Percentiles rank a stretch among this genome's conserved stretches.
Conservation (phyloP, 1,140 invertebrate species). For the Cecropterus lyciades region DNA sequence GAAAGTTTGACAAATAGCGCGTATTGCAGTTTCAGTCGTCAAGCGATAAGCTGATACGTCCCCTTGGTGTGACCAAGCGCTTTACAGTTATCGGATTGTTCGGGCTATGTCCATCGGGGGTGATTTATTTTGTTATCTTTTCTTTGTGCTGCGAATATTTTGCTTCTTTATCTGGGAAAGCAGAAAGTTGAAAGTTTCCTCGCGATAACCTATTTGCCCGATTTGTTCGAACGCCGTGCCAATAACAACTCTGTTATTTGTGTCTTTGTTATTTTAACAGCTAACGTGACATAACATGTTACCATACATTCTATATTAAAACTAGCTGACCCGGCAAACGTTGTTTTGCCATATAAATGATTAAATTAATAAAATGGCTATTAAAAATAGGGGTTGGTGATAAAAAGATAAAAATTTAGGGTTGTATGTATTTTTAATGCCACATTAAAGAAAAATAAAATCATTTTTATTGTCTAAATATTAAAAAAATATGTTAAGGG, state of each 20-base stretch:
- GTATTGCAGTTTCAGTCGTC: constrained; percentile 53
- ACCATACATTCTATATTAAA: no score
- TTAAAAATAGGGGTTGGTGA: no score
- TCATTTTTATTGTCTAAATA: no score
- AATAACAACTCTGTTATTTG: constrained; percentile 15
- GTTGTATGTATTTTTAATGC: no score
- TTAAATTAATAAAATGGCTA: no score
- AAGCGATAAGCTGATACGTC: constrained; percentile 59
- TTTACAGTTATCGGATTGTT: constrained; percentile 38
- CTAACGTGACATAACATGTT: no score
- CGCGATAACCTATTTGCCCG: constrained; percentile 1
- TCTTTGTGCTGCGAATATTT: constrained; percentile 22
- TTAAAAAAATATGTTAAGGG: no score
- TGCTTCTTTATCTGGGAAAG: constrained; percentile 17
- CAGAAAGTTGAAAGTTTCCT: constrained; percentile 15
- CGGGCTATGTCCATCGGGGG: constrained; percentile 16
- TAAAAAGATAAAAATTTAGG: no score
- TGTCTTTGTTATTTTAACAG: constrained; percentile 5
- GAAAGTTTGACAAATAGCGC: constrained; percentile 65
- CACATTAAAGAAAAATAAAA: no score
- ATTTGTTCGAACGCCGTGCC: constrained; percentile 3
- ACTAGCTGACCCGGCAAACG: no score
- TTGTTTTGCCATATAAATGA: no score
- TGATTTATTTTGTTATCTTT: constrained; percentile 33
- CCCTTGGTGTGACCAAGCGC: constrained; percentile 43